Conservation (phyloP, 2,113 vertebrate species). For the Tonatia bakeri region DNA sequence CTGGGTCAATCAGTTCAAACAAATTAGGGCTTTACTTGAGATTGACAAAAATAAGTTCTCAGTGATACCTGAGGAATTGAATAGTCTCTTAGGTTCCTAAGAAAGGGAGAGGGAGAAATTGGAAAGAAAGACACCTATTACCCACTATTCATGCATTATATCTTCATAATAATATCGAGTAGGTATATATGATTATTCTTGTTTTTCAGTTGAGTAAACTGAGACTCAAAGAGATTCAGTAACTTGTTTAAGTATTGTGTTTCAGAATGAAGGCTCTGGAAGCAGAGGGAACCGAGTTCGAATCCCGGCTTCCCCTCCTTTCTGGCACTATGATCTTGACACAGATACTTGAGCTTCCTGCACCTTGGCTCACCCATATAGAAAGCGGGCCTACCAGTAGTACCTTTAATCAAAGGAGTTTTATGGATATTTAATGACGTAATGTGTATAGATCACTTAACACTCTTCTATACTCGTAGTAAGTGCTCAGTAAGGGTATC, state of each 20-base stretch:
- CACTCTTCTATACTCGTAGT: background rate
- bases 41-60: background rate
- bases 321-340: background rate
- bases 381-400: background rate
- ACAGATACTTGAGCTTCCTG: background rate
- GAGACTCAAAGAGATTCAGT: background rate
- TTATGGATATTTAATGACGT: background rate
- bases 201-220: background rate
- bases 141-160: background rate
- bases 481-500: background rate
- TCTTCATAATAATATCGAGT: background rate
- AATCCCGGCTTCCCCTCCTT: background rate
- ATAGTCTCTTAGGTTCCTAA: background rate
- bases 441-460: background rate
- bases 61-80: background rate
- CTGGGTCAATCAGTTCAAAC: background rate
- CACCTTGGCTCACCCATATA: background rate
- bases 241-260: background rate
- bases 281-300: background rate
- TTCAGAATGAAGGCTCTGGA: background rate
- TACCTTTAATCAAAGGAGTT: background rate
- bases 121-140: background rate
- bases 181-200: background rate
- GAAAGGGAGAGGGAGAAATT: background rate
- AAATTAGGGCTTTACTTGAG: background rate